Evolutionary conservation across 2,888 invertebrate species (phyloP).

Genomic region (Mesorhabditis spiculigera): DNA sequence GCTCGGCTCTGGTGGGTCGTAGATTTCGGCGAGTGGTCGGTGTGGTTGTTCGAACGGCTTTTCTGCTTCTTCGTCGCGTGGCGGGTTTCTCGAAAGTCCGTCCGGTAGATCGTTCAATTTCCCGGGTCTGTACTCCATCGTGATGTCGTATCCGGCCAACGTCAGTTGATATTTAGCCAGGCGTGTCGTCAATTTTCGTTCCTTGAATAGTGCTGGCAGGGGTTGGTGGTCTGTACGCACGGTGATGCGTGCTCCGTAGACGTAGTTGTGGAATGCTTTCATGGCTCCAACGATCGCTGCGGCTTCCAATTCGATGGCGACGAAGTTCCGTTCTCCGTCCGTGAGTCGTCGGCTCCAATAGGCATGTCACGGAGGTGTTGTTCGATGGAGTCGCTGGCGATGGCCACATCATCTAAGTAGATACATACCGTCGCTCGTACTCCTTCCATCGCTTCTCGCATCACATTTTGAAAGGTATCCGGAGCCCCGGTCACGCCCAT

Average conservation of each 20-base stretch:
- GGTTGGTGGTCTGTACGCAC: constrained; percentile 22
- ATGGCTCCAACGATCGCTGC: constrained; percentile 18
- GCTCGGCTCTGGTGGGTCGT: too few species aligned
- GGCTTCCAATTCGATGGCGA: constrained; percentile 23
- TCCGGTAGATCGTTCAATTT: constrained; percentile 28
- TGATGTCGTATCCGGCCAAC: constrained; percentile 20
- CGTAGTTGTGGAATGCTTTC: constrained; percentile 18
- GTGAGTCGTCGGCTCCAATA: constrained; percentile 19
- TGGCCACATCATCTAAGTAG: constrained; percentile 32
- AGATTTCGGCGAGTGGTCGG: neutral
- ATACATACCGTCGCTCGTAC: constrained; percentile 12
- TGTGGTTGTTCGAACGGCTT: neutral
- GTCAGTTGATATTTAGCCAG: constrained; percentile 20
- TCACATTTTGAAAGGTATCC: constrained; percentile 17
- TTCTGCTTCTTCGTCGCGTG: neutral
- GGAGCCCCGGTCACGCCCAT: constrained; percentile 19
- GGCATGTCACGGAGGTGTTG: constrained; percentile 30
- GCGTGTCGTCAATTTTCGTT: constrained; percentile 17
- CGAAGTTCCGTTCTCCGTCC: constrained; percentile 16
- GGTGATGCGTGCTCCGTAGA: constrained; percentile 15
- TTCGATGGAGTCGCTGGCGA: constrained; percentile 17
- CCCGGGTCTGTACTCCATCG: constrained; percentile 30
- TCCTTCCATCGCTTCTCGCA: constrained; percentile 11
- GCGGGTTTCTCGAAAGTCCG: constrained; percentile 20
- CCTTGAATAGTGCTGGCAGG: constrained; percentile 12